These are phyloP conservation scores for Stegana nigrithorax DNA, from an alignment of 2,888 invertebrate genomes.

Conservation along the genomic window DNA sequence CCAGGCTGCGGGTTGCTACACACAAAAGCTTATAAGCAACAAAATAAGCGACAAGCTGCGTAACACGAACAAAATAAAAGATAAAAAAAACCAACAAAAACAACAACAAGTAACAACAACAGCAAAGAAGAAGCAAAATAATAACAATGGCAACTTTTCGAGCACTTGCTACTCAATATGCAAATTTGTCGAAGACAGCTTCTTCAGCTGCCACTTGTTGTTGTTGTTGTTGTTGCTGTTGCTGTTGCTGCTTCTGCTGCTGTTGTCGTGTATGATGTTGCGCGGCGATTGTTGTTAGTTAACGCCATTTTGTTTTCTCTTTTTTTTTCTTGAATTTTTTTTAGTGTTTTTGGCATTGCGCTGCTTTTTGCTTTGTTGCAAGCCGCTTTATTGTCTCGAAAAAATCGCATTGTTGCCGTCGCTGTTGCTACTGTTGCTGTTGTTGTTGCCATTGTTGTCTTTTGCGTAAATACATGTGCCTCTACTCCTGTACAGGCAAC, in stretches of 20 bases:
- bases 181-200: conserved; percentile 12
- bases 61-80: conserved; percentile 18
- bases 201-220: neutral
- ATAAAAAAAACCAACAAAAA: conserved; percentile 18
- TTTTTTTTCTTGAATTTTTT: too few species aligned
- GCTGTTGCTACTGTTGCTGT: too few species aligned
- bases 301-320: too few species aligned
- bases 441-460: too few species aligned
- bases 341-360: too few species aligned
- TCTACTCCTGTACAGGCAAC: too few species aligned
- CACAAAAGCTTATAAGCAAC: neutral
- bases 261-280: conserved; percentile 13
- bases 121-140: neutral
- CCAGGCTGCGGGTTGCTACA: conserved; percentile 15
- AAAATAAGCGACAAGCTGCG: neutral
- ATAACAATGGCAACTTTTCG: neutral
- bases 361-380: neutral
- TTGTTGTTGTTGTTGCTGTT: neutral
- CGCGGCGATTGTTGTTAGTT: too few species aligned
- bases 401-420: too few species aligned
- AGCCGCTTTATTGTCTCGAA: too few species aligned
- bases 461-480: too few species aligned
- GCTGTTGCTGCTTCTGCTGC: too few species aligned
- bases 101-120: conserved; percentile 12
- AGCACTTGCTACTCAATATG: neutral